phyloP scores from a whole-genome alignment of 2,797 vertebrate genomes.

The Tamandua tetradactyla region DNA sequence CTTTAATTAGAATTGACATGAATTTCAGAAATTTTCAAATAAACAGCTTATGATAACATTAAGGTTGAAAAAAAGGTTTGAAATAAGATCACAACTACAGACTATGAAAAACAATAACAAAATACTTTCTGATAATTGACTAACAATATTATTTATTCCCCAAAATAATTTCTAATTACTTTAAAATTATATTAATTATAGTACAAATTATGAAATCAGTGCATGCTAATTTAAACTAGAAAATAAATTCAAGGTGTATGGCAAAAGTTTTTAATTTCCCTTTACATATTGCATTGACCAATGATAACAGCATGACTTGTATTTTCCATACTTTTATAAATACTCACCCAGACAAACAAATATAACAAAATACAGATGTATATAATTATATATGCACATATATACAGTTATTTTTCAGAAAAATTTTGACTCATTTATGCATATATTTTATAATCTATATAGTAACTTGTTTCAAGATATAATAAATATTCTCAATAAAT shows the following conservation, averaged over 20 bases:
- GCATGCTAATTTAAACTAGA: not conserved
- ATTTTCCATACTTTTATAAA: not conserved
- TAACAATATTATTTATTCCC: not conserved
- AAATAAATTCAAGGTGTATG: not conserved
- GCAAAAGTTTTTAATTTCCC: not conserved
- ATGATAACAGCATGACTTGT: not conserved
- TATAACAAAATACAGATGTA: not conserved
- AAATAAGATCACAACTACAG: not conserved
- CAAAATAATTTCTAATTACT: not conserved
- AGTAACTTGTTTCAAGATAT: not conserved
- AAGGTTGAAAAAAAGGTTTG: not conserved
- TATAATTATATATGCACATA: not conserved
- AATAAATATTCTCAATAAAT: not conserved
- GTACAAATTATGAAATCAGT: not conserved
- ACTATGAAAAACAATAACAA: not conserved
- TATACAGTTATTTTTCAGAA: not conserved
- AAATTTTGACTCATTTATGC: not conserved
- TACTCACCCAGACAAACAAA: not conserved
- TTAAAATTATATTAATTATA: not conserved
- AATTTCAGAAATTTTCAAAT: conserved; percentile 27
- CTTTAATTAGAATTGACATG: not conserved
- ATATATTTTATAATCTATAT: not conserved
- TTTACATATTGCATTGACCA: not conserved
- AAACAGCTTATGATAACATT: not conserved
- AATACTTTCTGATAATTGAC: not conserved